phyloP scores from a whole-genome alignment of 2,113 vertebrate species.

The Planiliza haematocheilus region DNA sequence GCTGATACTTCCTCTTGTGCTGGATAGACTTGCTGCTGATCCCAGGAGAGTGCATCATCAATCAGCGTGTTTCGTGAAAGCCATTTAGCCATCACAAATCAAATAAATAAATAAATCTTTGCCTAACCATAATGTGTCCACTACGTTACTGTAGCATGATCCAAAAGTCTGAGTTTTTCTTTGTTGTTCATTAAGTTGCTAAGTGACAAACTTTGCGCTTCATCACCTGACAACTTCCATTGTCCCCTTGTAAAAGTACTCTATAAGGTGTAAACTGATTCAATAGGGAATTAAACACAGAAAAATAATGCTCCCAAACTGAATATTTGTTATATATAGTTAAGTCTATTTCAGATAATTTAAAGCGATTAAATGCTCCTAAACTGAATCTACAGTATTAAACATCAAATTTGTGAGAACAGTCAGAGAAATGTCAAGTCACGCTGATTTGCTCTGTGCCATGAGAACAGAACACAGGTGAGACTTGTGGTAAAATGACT shows the following conservation, averaged over 20 bases:
- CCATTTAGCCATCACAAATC: too few species aligned
- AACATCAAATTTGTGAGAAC: too few species aligned
- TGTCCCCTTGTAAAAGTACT: neutral
- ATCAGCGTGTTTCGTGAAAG: neutral
- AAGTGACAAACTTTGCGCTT: slow-evolving; percentile 7
- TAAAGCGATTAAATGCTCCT: too few species aligned
- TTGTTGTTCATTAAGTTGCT: slow-evolving; percentile 45
- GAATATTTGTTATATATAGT: too few species aligned
- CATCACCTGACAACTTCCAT: neutral
- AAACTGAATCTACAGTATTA: too few species aligned
- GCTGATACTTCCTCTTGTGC: neutral
- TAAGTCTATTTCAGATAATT: too few species aligned
- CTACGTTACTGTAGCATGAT: neutral
- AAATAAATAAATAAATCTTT: too few species aligned
- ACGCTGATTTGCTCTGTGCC: neutral
- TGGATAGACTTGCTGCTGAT: neutral
- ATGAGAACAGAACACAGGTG: neutral
- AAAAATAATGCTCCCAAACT: neutral
- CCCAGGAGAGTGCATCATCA: too few species aligned
- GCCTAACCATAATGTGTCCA: too few species aligned
- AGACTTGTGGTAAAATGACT: neutral
- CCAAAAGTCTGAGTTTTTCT: neutral
- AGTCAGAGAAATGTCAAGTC: neutral
- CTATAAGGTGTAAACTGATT: neutral
- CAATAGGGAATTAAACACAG: neutral